Percentiles rank a stretch among this genome's conserved stretches.
Evolutionary conservation across 2,113 vertebrate species (phyloP).

Genomic region (Diglossa brunneiventris): DNA sequence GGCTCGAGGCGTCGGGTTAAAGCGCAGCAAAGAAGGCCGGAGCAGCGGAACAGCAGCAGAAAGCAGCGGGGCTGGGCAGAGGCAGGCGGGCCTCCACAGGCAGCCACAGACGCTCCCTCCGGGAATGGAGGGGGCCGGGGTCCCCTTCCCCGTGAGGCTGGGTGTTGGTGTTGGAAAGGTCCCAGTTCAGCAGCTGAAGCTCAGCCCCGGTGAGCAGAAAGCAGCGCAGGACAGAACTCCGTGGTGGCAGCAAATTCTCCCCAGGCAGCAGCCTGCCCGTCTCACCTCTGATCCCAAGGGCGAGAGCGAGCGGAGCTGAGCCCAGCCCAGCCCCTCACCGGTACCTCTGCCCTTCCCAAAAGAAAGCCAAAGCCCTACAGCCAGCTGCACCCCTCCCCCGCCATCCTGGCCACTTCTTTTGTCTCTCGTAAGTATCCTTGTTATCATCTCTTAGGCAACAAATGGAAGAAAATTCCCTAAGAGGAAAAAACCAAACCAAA

Average conservation of each 20-base stretch:
- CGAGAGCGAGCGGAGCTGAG: neutral
- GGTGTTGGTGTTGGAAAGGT: neutral
- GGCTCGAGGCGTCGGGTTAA: too few relatives aligned
- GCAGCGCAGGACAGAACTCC: neutral
- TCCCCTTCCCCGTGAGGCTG: neutral
- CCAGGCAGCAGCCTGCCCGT: neutral
- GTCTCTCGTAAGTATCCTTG: neutral
- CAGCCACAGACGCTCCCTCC: neutral
- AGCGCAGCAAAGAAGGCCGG: neutral
- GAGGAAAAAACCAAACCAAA: too few relatives aligned
- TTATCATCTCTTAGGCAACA: neutral
- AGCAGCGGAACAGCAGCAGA: neutral
- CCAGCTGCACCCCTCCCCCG: neutral
- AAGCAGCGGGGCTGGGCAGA: neutral
- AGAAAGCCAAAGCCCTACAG: too few relatives aligned
- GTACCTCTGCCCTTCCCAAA: neutral
- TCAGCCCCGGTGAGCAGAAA: neutral
- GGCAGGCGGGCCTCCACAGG: neutral
- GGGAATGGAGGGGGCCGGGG: neutral
- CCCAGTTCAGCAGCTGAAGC: neutral
- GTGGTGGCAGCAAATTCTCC: neutral
- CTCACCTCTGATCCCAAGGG: neutral
- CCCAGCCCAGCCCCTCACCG: neutral
- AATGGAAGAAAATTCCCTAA: neutral
- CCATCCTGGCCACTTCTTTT: neutral